Conservation (phyloP, 1,140 invertebrate species). For the Pseudomyrmex gracilis region DNA sequence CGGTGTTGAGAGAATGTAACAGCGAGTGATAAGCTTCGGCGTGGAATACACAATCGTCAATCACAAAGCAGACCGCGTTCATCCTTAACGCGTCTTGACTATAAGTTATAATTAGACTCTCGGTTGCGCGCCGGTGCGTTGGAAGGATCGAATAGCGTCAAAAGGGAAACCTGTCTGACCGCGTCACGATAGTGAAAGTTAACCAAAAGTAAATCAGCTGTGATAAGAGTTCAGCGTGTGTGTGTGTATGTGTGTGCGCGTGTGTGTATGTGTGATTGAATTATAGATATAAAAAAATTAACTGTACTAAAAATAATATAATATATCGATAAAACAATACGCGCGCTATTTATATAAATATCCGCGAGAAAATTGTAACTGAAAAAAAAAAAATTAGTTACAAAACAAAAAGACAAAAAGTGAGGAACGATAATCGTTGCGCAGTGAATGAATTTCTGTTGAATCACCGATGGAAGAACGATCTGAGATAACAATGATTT, state of each 20-base stretch:
- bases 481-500: slow-evolving; percentile 12
- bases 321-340: too few species aligned
- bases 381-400: background rate
- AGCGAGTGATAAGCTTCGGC: slow-evolving; percentile 29
- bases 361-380: too few species aligned
- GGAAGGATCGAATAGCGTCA: slow-evolving; percentile 24
- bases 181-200: slow-evolving; percentile 71
- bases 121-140: slow-evolving; percentile 8
- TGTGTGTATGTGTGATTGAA: too few species aligned
- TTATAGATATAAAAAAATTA: background rate
- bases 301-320: too few species aligned
- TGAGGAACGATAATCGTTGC: background rate
- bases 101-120: slow-evolving; percentile 55
- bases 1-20: background rate
- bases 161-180: slow-evolving; percentile 27
- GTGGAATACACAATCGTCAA: slow-evolving; percentile 39
- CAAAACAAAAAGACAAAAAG: background rate
- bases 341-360: too few species aligned
- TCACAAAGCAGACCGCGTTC: slow-evolving; percentile 44
- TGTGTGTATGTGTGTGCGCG: too few species aligned
- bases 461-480: background rate
- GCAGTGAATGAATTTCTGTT: background rate
- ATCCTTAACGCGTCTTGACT: slow-evolving; percentile 40
- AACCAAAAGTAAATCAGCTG: slow-evolving; percentile 79
- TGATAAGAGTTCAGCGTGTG: slow-evolving; percentile 73